Base-by-base conservation (phyloP, 2,113 vertebrate genomes). In the human region DNA sequence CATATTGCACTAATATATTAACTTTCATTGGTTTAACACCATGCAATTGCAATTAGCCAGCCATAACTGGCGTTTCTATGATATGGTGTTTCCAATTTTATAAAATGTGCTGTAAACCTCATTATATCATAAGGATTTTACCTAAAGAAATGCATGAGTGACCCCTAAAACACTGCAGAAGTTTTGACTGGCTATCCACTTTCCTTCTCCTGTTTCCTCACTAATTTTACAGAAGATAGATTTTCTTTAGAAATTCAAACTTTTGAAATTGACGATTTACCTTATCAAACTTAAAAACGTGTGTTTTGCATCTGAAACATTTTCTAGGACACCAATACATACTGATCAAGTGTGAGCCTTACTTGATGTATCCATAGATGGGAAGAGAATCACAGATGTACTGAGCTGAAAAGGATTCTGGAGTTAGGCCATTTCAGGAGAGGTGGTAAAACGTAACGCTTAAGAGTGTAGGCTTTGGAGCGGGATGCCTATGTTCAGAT, bases 201-300 rank as follows among this genome's bases (percentile, higher is more conserved):
- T 83, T 93, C 66, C 22, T 91, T 96, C 13, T 73, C 9, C 76
- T 85, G 12, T 92, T 95, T 82, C 38, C 73, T 80, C 76, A 70
- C 70, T 94, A 50, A 88, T 79, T 94, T 70, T 90, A 61, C 40
- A 92, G 76, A 89, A 82, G 64, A 81, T 25, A 43, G 50, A 72
- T 93, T 85, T 90, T 92, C 75, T 87, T 50, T 85, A 57, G 89
- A 78, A 94, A 85, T 81, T 81, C 30, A n/a, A 38, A 64, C 25
- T 93, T 93, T 79, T 64, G 76, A 93, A 89, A 57, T 81, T 59
- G 27, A 14, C 84, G 23, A 35, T 52, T 93, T 96, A 45, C 5
- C 38, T 78, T 93, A 38, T 64, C 57, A 86, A 78, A 91, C 22
- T 66, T 96, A 88, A 80, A 76, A 85, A 40, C 7, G 7, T 93